Conservation (phyloP, 2,888 invertebrate genomes). For the Xestia rhomboidea region DNA sequence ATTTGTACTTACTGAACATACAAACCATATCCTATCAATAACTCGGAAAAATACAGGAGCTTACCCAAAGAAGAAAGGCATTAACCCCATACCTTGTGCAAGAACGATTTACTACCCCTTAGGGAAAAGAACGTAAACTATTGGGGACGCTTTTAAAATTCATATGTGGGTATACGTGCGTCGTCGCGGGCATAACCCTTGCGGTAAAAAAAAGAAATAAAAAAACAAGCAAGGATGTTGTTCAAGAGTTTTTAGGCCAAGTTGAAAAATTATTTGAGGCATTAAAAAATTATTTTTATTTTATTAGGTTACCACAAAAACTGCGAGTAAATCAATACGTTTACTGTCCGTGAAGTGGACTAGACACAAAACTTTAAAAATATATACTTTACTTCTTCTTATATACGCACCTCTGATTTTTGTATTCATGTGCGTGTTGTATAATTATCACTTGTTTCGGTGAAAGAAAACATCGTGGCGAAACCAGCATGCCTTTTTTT, state of each 20-base stretch:
- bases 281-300: slow-evolving; percentile 42
- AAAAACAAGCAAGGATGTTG: slow-evolving; percentile 29
- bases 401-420: too few relatives aligned
- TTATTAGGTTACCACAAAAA: slow-evolving; percentile 38
- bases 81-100: slow-evolving; percentile 38
- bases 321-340: not conserved
- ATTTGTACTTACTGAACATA: not conserved
- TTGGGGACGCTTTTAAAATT: slow-evolving; percentile 59
- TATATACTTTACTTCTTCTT: too few relatives aligned
- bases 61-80: slow-evolving; percentile 30
- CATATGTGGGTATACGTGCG: slow-evolving; percentile 50
- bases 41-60: slow-evolving; percentile 16
- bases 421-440: too few relatives aligned
- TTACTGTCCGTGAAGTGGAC: not conserved
- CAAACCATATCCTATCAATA: slow-evolving; percentile 21
- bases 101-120: slow-evolving; percentile 53
- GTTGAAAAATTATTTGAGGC: slow-evolving; percentile 1
- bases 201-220: slow-evolving; percentile 30
- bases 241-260: slow-evolving; percentile 8
- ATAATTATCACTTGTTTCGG: too few relatives aligned
- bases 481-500: too few relatives aligned
- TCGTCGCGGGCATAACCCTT: slow-evolving; percentile 16
- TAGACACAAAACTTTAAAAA: not conserved
- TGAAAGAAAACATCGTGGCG: too few relatives aligned
- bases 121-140: slow-evolving; percentile 53